Conservation (phyloP, 2,113 vertebrate species). For the Cettia cetti region DNA sequence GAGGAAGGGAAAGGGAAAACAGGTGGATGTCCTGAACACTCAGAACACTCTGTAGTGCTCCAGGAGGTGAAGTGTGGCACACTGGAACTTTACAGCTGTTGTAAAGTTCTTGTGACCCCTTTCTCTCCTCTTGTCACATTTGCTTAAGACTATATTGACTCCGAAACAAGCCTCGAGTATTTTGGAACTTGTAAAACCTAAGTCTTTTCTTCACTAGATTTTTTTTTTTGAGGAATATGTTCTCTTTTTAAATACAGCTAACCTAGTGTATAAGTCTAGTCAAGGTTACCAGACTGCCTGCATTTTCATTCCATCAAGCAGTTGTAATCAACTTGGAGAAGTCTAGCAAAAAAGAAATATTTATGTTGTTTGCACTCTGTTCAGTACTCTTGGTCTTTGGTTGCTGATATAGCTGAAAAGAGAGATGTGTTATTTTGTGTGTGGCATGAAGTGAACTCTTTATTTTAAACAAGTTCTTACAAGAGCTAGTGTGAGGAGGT, state of each 20-base stretch:
- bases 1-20: not conserved
- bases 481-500: not conserved
- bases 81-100: not conserved
- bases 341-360: not conserved
- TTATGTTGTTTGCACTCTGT: not conserved
- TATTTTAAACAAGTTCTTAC: not conserved
- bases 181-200: not conserved
- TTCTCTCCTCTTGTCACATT: not conserved
- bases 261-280: not conserved
- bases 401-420: not conserved
- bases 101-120: not conserved
- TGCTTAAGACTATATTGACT: not conserved
- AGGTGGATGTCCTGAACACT: not conserved
- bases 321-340: not conserved
- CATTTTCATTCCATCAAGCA: not conserved
- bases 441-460: not conserved
- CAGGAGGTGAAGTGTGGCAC: not conserved
- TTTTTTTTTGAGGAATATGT: not conserved
- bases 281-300: not conserved
- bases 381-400: not conserved
- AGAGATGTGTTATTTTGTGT: not conserved
- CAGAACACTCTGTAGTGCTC: not conserved
- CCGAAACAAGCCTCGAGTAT: not conserved
- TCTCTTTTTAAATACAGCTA: not conserved
- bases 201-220: not conserved